Conservation (phyloP, 2,888 invertebrate species). For the Caenorhabditis imperialis region DNA sequence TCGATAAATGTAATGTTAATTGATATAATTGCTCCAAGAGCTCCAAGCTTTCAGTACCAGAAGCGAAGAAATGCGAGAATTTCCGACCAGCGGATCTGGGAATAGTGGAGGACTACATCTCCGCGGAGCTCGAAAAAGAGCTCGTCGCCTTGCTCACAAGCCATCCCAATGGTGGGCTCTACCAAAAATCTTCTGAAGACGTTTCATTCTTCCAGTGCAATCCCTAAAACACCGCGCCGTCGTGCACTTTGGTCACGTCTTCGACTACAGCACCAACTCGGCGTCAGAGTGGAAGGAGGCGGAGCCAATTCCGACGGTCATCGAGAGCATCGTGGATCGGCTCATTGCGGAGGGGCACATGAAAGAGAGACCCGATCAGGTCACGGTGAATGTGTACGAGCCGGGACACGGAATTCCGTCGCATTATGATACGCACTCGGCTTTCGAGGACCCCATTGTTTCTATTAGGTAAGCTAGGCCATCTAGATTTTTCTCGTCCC, state of each 20-base stretch:
- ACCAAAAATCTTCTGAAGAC: neutral
- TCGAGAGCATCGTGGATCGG: slow-evolving; percentile 58
- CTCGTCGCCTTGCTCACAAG: slow-evolving; percentile 41
- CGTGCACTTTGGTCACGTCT: slow-evolving; percentile 74
- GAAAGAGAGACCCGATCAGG: slow-evolving; percentile 66
- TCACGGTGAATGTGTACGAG: slow-evolving; percentile 80
- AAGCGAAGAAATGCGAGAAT: slow-evolving; percentile 33
- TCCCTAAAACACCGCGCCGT: slow-evolving; percentile 73
- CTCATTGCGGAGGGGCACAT: slow-evolving; percentile 50
- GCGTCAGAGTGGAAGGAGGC: slow-evolving; percentile 56
- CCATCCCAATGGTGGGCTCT: slow-evolving; percentile 42
- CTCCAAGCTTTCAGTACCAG: slow-evolving; percentile 57
- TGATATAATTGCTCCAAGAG: neutral
- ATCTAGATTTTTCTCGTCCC: neutral
- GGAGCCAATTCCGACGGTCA: slow-evolving; percentile 60
- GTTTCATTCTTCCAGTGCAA: slow-evolving; percentile 35
- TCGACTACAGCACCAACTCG: slow-evolving; percentile 72
- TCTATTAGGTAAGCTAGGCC: slow-evolving; percentile 84
- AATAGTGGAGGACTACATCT: slow-evolving; percentile 66
- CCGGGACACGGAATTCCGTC: slow-evolving; percentile 87
- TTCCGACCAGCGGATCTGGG: slow-evolving; percentile 64
- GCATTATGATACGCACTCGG: slow-evolving; percentile 95
- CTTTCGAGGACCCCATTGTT: slow-evolving; percentile 90
- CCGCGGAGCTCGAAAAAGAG: slow-evolving; percentile 51
- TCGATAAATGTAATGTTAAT: slow-evolving; percentile 55